phyloP scores from a whole-genome alignment of 1,140 invertebrate genomes.

The Caenorhabditis elegans region WBcel235 BX284606.5:15228501-15229000 shows the following conservation, averaged over 20 bases:
- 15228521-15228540: not conserved
- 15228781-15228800: not conserved
- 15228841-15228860: slow-evolving; percentile 3
- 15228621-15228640: not conserved
- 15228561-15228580: not conserved
- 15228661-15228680: not conserved
- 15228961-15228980: not conserved
- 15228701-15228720: slow-evolving; percentile 4
- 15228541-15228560: slow-evolving; percentile 16
- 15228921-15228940: slow-evolving; percentile 15
- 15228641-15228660: slow-evolving; percentile 14
- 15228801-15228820: not conserved
- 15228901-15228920: slow-evolving; percentile 17
- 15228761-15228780: not conserved
- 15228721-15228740: slow-evolving; percentile 11
- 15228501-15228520: slow-evolving; percentile 14
- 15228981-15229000: not conserved
- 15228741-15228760: slow-evolving; percentile 17
- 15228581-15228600: not conserved
- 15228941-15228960: slow-evolving; percentile 14
- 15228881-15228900: not conserved
- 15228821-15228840: slow-evolving; percentile 10
- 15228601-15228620: slow-evolving; percentile 20
- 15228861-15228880: not conserved
- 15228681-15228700: slow-evolving; percentile 2